Conservation (phyloP, 2,113 vertebrate genomes). For the Corydoras sp. region DNA sequence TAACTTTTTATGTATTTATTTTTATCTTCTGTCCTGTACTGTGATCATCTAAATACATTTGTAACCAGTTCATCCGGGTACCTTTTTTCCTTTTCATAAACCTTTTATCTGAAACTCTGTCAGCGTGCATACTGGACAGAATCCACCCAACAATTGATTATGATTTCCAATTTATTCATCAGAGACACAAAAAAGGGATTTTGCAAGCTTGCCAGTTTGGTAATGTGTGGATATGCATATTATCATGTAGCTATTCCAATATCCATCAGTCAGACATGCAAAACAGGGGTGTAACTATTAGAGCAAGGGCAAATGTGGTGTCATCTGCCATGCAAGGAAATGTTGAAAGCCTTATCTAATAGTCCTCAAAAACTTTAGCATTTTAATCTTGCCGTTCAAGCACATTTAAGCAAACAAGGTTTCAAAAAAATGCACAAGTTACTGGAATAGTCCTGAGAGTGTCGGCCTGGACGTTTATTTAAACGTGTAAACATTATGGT, state of each 20-base stretch:
- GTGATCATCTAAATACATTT: constrained; percentile 55
- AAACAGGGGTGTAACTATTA: constrained; percentile 12
- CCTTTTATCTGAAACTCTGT: constrained; percentile 16
- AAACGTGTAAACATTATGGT: too few species aligned
- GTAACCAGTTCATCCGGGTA: constrained; percentile 64
- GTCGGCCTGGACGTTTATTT: constrained; percentile 4
- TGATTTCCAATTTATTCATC: too few species aligned
- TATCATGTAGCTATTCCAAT: constrained; percentile 22
- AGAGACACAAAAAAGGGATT: constrained; percentile 34
- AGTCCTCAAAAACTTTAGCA: constrained; percentile 66
- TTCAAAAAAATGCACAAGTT: constrained; percentile 8
- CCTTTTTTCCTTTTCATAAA: constrained; percentile 48
- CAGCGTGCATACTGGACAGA: constrained; percentile 13
- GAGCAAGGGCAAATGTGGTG: constrained; percentile 12
- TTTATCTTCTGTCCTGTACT: constrained; percentile 55
- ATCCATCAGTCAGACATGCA: constrained; percentile 21
- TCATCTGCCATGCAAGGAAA: not conserved
- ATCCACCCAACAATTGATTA: constrained; percentile 31
- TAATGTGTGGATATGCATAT: constrained; percentile 17
- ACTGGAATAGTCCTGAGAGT: constrained; percentile 9
- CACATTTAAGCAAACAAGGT: constrained; percentile 13
- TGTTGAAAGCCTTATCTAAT: constrained; percentile 28
- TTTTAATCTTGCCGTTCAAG: constrained; percentile 32
- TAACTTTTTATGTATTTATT: constrained; percentile 55
- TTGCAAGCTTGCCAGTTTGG: constrained; percentile 31